Evolutionary conservation across 2,888 invertebrate genomes (phyloP), one percentile per base, ranked within the genome.

Genomic region (Cryptus armator): DNA sequence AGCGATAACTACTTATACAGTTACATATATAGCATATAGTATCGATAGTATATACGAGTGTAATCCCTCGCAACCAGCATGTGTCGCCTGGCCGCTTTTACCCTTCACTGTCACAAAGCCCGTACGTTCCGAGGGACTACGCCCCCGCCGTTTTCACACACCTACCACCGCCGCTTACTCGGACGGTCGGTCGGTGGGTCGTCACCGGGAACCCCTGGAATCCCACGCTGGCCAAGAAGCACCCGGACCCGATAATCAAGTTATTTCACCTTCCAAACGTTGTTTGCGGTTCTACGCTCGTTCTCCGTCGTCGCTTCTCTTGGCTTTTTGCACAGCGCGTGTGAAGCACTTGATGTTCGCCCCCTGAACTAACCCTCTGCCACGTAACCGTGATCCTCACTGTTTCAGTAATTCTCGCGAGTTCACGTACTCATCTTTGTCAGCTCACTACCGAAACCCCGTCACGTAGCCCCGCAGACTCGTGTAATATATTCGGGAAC

Each of bases 201-300:
- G 44, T 14, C 67, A 12, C 48, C 16, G 24, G 12, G 46, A 75
- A 64, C 74, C 48, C 48, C 32, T 48, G 74, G 62, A 62, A 75
- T 56, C 32, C 64, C 32, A 48, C n/a, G 62, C 62, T 37, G 32
- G 44, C 48, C n/a, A 48, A 75, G 64, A 64, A 71, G 56, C 59
- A 48, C 32, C 70, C 62, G 46, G 62, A 37, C 24, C n/a, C 80
- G 66, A 81, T 75, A 81, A 81, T 81, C 79, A 68, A 72, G 71
- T 79, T 79, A 79, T 62, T 72, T 44, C 79, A 79, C 71, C 56
- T 71, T 71, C 71, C 43, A 71, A 71, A 16, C 79, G 71, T 68
- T 79, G 48, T 72, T 79, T 71, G 79, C 67, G 79, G 56, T 79
- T 67, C 75, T 43, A 72, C 82, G 56, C 75, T 71, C 46, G 43